These are phyloP conservation scores for Trachelipus rathkii DNA, from an alignment of 1,140 invertebrate genomes.

Conservation along the genomic window DNA sequence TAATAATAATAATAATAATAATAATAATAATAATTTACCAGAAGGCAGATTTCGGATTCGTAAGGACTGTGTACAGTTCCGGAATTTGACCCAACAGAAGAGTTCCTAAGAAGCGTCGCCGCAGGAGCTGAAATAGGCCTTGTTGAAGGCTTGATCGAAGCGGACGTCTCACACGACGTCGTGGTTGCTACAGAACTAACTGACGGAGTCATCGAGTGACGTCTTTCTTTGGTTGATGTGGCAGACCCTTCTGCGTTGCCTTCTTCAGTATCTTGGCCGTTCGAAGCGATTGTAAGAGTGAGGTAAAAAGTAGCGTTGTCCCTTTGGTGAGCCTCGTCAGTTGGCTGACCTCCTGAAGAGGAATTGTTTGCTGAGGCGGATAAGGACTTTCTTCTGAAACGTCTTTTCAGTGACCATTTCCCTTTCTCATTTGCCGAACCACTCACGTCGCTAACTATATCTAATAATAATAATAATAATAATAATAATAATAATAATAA, in stretches of 20 bases:
- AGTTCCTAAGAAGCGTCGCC: neutral
- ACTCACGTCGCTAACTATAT: conserved; percentile 38
- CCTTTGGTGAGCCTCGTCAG: conserved; percentile 23
- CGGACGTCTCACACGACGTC: conserved; percentile 1
- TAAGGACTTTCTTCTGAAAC: conserved; percentile 33
- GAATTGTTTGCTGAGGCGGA: conserved; percentile 28
- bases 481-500: no score
- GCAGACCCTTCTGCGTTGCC: neutral
- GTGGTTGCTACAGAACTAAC: neutral
- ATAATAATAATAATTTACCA: no score
- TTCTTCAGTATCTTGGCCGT: conserved; percentile 20
- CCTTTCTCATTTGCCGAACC: conserved; percentile 43
- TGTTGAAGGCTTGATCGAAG: neutral
- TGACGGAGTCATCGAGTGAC: neutral
- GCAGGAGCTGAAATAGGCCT: neutral
- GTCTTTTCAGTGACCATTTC: conserved; percentile 45
- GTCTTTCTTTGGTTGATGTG: neutral
- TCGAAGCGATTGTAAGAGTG: conserved; percentile 40
- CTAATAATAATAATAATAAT: conserved; percentile 28
- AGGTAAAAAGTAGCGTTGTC: conserved; percentile 44
- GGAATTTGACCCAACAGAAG: neutral
- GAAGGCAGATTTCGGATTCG: conserved; percentile 24
- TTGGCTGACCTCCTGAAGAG: conserved; percentile 1
- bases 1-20: no score
- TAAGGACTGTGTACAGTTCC: neutral